Conservation (phyloP, 2,888 invertebrate species). For the Heliconius hortense region DNA sequence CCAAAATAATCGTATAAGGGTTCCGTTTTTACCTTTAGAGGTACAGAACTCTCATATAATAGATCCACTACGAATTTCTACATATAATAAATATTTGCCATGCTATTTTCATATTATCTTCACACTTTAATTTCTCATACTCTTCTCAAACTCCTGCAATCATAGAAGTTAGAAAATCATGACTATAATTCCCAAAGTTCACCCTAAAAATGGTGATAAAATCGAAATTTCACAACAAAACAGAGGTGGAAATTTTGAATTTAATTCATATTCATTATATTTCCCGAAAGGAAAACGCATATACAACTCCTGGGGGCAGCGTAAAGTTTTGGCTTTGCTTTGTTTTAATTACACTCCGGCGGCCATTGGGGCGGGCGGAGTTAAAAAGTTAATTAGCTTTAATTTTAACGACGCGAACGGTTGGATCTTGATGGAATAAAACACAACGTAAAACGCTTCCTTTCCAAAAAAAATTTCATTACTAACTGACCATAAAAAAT, state of each 20-base stretch:
- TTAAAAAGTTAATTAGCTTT: conserved; percentile 76
- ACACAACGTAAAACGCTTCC: conserved; percentile 44
- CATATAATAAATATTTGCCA: neutral
- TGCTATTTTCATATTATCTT: neutral
- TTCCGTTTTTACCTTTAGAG: too few relatives aligned
- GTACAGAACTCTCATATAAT: too few relatives aligned
- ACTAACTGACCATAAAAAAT: conserved; percentile 36
- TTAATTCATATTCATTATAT: conserved; percentile 44
- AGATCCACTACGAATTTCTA: neutral
- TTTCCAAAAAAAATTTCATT: conserved; percentile 28
- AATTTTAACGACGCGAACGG: conserved; percentile 65
- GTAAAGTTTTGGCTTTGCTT: conserved; percentile 72
- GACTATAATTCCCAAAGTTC: neutral
- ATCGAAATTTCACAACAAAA: conserved; percentile 19
- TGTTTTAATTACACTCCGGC: conserved; percentile 70
- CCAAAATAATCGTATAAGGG: too few relatives aligned
- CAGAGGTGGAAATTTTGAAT: conserved; percentile 14
- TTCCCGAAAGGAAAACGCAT: conserved; percentile 51
- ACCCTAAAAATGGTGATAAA: neutral
- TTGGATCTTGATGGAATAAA: conserved; percentile 55
- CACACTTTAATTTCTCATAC: neutral
- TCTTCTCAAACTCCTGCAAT: neutral
- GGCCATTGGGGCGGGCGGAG: conserved; percentile 56
- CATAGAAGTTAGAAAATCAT: neutral
- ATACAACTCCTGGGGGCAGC: conserved; percentile 63